These are phyloP conservation scores for Malaclemys terrapin DNA, from an alignment of 2,113 vertebrate species.

Conservation along the genomic window DNA sequence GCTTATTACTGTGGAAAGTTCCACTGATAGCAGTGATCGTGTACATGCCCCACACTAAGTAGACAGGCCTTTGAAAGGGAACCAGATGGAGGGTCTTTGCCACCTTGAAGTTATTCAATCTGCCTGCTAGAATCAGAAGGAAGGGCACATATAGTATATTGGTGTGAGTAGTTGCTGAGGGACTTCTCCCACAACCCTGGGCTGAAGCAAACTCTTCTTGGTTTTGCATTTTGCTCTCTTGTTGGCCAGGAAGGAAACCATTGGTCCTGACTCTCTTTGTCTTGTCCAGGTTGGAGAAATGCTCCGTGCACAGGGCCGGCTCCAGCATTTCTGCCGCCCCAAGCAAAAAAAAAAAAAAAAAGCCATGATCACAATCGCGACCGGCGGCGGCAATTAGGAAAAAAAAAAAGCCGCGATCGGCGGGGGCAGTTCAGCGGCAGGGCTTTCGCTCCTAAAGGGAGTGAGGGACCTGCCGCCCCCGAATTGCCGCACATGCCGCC, in stretches of 20 bases:
- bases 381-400: too few relatives aligned
- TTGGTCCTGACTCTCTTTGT: neutral
- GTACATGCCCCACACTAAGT: neutral
- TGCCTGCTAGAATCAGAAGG: neutral
- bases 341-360: too few relatives aligned
- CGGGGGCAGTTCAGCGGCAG: too few relatives aligned
- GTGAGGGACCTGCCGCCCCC: too few relatives aligned
- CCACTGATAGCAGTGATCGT: neutral
- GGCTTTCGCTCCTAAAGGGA: too few relatives aligned
- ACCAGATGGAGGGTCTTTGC: neutral
- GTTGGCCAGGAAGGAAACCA: neutral
- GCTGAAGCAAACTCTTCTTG: neutral
- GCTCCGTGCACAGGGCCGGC: neutral
- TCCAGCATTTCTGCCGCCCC: too few relatives aligned
- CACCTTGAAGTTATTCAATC: neutral
- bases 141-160: too few relatives aligned
- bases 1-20: neutral
- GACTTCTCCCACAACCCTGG: neutral
- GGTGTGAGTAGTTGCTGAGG: too few relatives aligned
- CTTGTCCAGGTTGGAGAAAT: neutral
- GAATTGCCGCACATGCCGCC: too few relatives aligned
- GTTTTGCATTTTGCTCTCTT: neutral
- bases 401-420: too few relatives aligned
- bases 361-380: too few relatives aligned
- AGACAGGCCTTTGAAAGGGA: neutral